Conservation (phyloP, 2,797 vertebrate genomes). For the Aselliscus stoliczkanus region DNA sequence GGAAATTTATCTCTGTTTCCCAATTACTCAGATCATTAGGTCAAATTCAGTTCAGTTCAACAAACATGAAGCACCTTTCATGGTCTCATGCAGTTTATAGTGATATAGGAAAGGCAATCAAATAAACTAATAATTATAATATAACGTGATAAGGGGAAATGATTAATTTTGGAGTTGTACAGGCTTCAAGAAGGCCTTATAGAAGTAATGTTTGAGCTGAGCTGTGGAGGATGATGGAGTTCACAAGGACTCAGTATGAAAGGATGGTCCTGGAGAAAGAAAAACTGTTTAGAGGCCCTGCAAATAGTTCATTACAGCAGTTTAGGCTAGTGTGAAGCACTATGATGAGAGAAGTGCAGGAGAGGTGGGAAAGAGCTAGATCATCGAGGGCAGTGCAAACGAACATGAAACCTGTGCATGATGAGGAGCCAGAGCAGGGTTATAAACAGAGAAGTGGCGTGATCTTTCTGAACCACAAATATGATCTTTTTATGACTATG, state of each 20-base stretch:
- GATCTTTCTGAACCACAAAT: not conserved
- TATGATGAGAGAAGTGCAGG: not conserved
- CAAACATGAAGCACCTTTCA: not conserved
- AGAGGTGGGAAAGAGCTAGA: not conserved
- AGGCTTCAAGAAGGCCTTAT: not conserved
- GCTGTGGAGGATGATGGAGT: not conserved
- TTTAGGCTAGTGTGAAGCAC: not conserved
- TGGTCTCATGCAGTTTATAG: not conserved
- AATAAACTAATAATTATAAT: not conserved
- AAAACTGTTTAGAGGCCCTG: not conserved
- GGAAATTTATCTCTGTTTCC: conserved; percentile 28
- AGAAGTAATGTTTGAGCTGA: not conserved
- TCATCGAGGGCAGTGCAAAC: not conserved
- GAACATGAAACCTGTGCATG: not conserved
- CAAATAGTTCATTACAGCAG: not conserved
- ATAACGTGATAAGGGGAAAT: not conserved
- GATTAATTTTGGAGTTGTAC: not conserved
- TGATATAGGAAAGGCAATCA: not conserved
- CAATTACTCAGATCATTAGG: conserved; percentile 10
- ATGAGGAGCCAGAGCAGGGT: not conserved
- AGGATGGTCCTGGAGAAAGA: not conserved
- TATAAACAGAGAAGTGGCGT: not conserved
- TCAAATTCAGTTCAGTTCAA: conserved; percentile 29
- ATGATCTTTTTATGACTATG: not conserved
- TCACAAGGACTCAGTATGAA: not conserved